These are phyloP conservation scores for Protobothrops mucrosquamatus DNA, from an alignment of 2,113 vertebrate species.

Conservation along the genomic window DNA sequence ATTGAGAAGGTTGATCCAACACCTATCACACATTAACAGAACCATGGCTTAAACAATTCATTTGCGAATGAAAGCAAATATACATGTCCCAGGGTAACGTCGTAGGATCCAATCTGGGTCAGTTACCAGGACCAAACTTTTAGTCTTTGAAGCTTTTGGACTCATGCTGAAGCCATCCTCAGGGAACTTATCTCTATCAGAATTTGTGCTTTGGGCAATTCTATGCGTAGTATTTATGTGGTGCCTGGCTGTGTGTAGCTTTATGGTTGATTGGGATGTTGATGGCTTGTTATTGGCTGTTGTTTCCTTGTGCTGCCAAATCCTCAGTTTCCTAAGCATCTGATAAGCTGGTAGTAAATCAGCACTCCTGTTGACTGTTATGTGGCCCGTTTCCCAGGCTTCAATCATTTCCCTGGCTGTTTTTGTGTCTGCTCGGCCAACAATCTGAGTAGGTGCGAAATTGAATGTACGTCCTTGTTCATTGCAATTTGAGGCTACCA, in stretches of 20 bases:
- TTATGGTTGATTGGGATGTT: neutral
- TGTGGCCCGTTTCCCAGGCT: neutral
- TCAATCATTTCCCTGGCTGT: neutral
- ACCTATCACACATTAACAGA: neutral
- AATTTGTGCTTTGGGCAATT: neutral
- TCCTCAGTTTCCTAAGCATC: no score
- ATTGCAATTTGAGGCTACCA: neutral
- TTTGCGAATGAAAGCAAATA: neutral
- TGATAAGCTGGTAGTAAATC: neutral
- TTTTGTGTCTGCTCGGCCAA: neutral
- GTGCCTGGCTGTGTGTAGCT: neutral
- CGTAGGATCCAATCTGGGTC: no score
- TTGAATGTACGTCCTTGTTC: neutral
- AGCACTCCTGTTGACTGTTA: neutral
- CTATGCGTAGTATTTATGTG: no score
- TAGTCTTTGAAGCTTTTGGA: no score
- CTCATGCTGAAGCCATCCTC: no score
- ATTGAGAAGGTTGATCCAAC: neutral
- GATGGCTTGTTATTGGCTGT: neutral
- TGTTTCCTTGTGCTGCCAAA: neutral
- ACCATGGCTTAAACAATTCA: neutral
- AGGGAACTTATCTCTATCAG: neutral
- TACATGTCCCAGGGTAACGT: neutral
- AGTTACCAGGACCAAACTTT: no score
- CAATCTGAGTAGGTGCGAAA: neutral